Base-by-base conservation (phyloP, 2,113 vertebrate species). In the Podarcis muralis region DNA sequence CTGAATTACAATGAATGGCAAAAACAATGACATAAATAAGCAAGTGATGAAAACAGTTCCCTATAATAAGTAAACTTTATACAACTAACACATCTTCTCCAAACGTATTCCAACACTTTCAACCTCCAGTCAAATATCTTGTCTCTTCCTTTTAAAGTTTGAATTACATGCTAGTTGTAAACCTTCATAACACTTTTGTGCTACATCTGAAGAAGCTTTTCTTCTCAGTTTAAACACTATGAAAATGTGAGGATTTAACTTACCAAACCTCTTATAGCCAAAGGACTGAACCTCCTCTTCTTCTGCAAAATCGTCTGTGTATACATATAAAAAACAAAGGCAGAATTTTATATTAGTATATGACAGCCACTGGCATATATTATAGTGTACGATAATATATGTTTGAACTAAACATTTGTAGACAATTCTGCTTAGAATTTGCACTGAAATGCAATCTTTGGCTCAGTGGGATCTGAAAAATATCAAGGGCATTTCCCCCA, bases 231-330 rank as follows among this genome's bases (percentile, higher is more conserved):
- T 81, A 27, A 85, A 27, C 48, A 83, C 20, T 35, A 3, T 0
- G 12, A 32, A 77, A 85, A 87, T 0, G 18, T 83, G 76, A 90
- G 71, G 75, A 53, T 6, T 85, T 48, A 85, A 98, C 99, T 99
- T 96, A 99, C 99, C 99, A 96, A 99, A 99, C 94, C 98, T 97
- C 98, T 99, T 99, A 97, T 99, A 99, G 97, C 99, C 99, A 91
- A 99, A 99, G 97, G 99, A 99, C 94, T 99, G 98, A 92, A 99
- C 98, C 97, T 99, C 99, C 96, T 99, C 99, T 96, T 99, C 99
- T 96, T 99, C 98, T 88, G 97, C 97, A 93, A 99, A 99, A 93
- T 99, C 98, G 98, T 99, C 99, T 99, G 95, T 6, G 91, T 35
- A 81, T 12, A 30, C 22, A 77, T 18, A 81, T 93, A 96, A 94